Conservation (phyloP, 1,140 invertebrate species). For the Diuraphis noxia region DNA sequence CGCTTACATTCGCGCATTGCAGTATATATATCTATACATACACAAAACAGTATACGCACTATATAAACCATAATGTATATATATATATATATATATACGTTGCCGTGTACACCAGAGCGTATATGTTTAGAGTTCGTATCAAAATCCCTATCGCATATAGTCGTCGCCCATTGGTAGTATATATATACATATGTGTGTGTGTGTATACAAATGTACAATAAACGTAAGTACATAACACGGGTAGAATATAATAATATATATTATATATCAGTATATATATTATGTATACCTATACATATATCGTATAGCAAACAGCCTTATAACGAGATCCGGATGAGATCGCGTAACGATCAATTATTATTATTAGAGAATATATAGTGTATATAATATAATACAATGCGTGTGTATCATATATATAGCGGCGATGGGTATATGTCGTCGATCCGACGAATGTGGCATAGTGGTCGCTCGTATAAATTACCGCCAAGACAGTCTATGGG, state of each 20-base stretch:
- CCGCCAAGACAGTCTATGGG: constrained; percentile 17
- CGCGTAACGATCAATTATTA: constrained; percentile 44
- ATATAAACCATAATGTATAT: too few relatives aligned
- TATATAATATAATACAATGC: background rate
- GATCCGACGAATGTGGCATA: background rate
- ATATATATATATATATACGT: background rate
- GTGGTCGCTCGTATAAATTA: constrained; percentile 14
- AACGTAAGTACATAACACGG: background rate
- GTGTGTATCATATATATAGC: background rate
- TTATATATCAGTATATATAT: background rate
- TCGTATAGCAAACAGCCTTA: background rate
- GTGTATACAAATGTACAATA: background rate
- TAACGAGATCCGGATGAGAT: constrained; percentile 39
- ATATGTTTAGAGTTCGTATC: constrained; percentile 4
- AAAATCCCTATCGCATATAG: background rate
- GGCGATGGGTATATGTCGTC: background rate
- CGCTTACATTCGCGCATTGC: background rate
- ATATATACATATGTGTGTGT: too few relatives aligned
- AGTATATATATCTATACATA: background rate
- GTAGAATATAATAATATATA: background rate
- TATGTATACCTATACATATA: too few relatives aligned
- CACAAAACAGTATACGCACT: background rate
- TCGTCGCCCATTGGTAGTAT: background rate
- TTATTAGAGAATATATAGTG: constrained; percentile 4
- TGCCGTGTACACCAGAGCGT: background rate